These are phyloP conservation scores for Oxyura jamaicensis DNA, from an alignment of 2,113 vertebrate genomes.

Conservation along the genomic window DNA sequence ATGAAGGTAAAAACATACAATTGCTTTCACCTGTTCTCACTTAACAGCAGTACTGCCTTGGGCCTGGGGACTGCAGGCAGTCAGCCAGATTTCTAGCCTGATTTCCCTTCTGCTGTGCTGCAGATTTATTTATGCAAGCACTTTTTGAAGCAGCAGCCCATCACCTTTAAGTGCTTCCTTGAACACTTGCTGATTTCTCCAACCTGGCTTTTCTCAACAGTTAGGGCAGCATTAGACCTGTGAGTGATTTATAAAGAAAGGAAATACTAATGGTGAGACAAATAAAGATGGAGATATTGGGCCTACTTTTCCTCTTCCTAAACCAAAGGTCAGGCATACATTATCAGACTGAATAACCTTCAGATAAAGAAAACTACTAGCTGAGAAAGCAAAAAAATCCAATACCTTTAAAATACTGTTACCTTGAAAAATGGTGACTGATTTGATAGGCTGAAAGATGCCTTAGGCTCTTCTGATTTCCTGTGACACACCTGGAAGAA, in stretches of 20 bases:
- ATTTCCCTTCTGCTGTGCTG: constrained; percentile 21
- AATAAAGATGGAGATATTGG: neutral
- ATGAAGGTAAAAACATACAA: neutral
- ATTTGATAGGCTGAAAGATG: neutral
- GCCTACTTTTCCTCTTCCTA: constrained; percentile 12
- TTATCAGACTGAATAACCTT: neutral
- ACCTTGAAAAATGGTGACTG: neutral
- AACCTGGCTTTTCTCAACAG: constrained; percentile 17
- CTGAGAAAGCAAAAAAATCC: neutral
- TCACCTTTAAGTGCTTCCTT: constrained; percentile 57
- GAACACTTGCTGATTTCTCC: constrained; percentile 15
- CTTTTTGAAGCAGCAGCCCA: constrained; percentile 34
- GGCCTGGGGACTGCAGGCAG: neutral
- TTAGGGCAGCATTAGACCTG: neutral
- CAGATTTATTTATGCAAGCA: constrained; percentile 54
- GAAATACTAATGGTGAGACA: neutral
- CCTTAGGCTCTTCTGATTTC: neutral
- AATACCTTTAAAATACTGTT: neutral
- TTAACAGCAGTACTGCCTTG: rapidly evolving
- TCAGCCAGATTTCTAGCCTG: neutral
- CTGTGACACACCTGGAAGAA: neutral
- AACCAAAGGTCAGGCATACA: constrained; percentile 12
- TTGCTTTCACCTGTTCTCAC: neutral
- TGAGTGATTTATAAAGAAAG: neutral
- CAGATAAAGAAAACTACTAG: neutral